Evolutionary conservation across 2,888 invertebrate species (phyloP).

Genomic region (Euplagia quadripunctaria): DNA sequence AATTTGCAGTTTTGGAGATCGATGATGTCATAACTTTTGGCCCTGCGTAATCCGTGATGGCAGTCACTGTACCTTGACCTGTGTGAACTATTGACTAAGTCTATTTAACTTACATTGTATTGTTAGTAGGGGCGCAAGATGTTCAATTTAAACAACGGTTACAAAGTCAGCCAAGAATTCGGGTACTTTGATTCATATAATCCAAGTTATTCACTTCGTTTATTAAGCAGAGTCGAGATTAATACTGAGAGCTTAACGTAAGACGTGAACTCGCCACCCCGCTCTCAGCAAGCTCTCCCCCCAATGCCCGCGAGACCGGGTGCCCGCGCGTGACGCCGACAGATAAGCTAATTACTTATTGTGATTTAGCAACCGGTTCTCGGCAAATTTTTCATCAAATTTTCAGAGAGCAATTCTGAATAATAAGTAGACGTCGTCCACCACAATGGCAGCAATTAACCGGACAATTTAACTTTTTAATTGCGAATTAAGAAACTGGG

Average conservation of each 20-base stretch:
- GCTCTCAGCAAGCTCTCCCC: conserved; percentile 34
- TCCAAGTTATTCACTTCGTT: conserved; percentile 75
- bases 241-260: conserved; percentile 74
- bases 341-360: conserved; percentile 85
- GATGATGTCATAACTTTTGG: no score
- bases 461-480: conserved; percentile 85
- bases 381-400: conserved; percentile 76
- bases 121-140: neutral
- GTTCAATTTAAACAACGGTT: conserved; percentile 50
- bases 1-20: no score
- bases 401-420: conserved; percentile 74
- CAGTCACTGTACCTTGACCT: neutral
- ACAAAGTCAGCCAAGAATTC: conserved; percentile 63
- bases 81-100: neutral
- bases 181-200: conserved; percentile 71
- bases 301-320: conserved; percentile 53
- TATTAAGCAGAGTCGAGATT: conserved; percentile 79
- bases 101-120: neutral
- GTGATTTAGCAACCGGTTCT: conserved; percentile 77
- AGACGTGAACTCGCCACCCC: conserved; percentile 66
- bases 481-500: conserved; percentile 81
- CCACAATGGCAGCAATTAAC: conserved; percentile 83
- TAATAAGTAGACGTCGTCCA: conserved; percentile 77
- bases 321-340: conserved; percentile 74
- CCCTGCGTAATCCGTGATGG: neutral